phyloP scores from a whole-genome alignment of 2,888 invertebrate genomes.

The Sminthurides aquaticus region DNA sequence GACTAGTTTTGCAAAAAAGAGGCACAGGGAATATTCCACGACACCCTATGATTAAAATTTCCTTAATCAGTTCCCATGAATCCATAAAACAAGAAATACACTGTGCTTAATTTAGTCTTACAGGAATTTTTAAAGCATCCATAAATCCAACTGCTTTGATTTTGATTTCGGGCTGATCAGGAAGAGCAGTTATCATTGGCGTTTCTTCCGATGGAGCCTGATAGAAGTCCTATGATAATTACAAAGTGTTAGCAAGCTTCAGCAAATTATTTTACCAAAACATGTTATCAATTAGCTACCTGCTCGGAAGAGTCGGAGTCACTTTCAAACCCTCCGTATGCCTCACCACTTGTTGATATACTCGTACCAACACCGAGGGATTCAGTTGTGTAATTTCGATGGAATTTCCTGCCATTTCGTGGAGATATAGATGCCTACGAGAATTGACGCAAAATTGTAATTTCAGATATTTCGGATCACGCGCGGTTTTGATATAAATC shows the following conservation, averaged over 20 bases:
- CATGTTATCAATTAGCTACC: conserved; percentile 5
- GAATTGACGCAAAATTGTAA: too few relatives aligned
- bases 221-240: conserved; percentile 8
- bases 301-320: conserved; percentile 16
- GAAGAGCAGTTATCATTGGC: conserved; percentile 40
- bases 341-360: conserved; percentile 19
- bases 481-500: not conserved
- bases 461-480: not conserved
- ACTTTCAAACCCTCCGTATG: conserved; percentile 20
- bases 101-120: conserved; percentile 47
- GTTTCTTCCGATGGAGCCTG: conserved; percentile 38
- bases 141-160: conserved; percentile 63
- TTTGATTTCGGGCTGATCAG: conserved; percentile 34
- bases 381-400: conserved; percentile 20
- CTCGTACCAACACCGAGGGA: conserved; percentile 23
- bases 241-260: conserved; percentile 1
- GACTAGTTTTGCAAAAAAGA: conserved; percentile 93
- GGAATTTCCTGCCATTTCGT: conserved; percentile 8
- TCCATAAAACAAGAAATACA: not conserved
- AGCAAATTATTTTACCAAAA: too few relatives aligned
- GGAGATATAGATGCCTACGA: not conserved
- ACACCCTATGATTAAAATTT: conserved; percentile 58
- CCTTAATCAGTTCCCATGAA: not conserved
- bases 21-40: conserved; percentile 79
- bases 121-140: conserved; percentile 72